Conservation (phyloP, 2,797 vertebrate genomes). For the Sebastiscus albofasciatus region DNA sequence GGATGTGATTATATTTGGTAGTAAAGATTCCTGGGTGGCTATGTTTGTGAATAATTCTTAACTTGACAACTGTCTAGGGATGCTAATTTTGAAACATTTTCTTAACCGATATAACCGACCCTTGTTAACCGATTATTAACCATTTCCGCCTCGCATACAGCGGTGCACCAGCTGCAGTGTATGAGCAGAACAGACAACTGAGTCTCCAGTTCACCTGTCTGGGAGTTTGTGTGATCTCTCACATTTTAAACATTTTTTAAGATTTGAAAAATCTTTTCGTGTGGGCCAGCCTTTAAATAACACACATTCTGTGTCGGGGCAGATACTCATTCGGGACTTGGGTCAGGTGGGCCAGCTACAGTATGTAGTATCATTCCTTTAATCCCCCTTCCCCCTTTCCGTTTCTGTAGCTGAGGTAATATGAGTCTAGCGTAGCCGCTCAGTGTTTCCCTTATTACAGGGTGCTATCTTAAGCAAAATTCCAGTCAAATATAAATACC, state of each 20-base stretch:
- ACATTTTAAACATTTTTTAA: accelerated
- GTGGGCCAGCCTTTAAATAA: neutral
- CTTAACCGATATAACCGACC: neutral
- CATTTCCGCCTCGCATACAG: too few relatives aligned
- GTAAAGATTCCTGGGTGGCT: neutral
- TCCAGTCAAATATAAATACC: conserved; percentile 30
- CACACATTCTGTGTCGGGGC: conserved; percentile 13
- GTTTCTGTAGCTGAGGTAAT: conserved; percentile 51
- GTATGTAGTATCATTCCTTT: conserved; percentile 21
- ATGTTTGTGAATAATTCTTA: neutral
- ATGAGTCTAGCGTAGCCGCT: conserved; percentile 26
- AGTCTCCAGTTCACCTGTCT: too few relatives aligned
- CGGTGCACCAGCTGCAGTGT: too few relatives aligned
- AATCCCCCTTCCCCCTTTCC: neutral
- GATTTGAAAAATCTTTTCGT: too few relatives aligned
- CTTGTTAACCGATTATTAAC: too few relatives aligned
- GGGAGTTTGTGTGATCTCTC: too few relatives aligned
- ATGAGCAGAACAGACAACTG: too few relatives aligned
- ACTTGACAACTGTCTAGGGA: neutral
- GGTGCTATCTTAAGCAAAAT: conserved; percentile 46
- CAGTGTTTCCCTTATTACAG: conserved; percentile 46
- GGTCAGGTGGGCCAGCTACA: conserved; percentile 26
- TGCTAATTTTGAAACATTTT: too few relatives aligned
- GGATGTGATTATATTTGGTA: conserved; percentile 4
- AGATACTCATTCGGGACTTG: neutral